These are phyloP conservation scores for Callionymus lyra DNA, from an alignment of 2,113 vertebrate genomes.

Conservation along the genomic window DNA sequence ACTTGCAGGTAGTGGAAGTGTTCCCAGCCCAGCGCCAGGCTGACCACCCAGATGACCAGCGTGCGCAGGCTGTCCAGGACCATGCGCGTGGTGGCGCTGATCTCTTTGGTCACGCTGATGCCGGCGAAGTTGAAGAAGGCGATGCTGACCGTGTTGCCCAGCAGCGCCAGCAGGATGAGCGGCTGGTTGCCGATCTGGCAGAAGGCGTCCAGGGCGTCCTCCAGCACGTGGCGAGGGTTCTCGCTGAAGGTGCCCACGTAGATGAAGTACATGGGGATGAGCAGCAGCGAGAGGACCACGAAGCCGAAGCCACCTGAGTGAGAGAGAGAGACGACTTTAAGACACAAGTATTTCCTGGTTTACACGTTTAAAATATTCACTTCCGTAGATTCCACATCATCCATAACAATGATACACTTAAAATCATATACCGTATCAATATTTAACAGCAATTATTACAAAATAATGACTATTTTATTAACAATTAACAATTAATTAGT, in stretches of 20 bases:
- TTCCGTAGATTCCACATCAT: no score
- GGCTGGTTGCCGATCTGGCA: slow-evolving; percentile 80
- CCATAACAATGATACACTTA: no score
- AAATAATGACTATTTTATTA: no score
- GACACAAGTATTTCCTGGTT: no score
- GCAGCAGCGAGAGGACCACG: slow-evolving; percentile 74
- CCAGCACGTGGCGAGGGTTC: slow-evolving; percentile 71
- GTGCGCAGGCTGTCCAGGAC: slow-evolving; percentile 92
- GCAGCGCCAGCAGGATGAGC: slow-evolving; percentile 75
- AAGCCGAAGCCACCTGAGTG: slow-evolving; percentile 85
- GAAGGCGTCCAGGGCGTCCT: slow-evolving; percentile 84
- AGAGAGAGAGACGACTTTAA: neutral
- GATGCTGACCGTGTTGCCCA: slow-evolving; percentile 87
- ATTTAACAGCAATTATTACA: no score
- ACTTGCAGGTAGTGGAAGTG: slow-evolving; percentile 79
- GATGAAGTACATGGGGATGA: slow-evolving; percentile 90
- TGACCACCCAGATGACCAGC: slow-evolving; percentile 81
- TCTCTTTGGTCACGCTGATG: slow-evolving; percentile 91
- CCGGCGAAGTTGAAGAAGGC: slow-evolving; percentile 96
- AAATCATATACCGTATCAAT: no score
- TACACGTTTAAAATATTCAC: no score
- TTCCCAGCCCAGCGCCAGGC: slow-evolving; percentile 84
- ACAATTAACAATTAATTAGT: no score
- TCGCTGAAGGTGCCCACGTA: slow-evolving; percentile 65
- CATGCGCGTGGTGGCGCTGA: slow-evolving; percentile 94